Conservation (phyloP, 2,888 invertebrate species). For the Cheilosia vulpina region DNA sequence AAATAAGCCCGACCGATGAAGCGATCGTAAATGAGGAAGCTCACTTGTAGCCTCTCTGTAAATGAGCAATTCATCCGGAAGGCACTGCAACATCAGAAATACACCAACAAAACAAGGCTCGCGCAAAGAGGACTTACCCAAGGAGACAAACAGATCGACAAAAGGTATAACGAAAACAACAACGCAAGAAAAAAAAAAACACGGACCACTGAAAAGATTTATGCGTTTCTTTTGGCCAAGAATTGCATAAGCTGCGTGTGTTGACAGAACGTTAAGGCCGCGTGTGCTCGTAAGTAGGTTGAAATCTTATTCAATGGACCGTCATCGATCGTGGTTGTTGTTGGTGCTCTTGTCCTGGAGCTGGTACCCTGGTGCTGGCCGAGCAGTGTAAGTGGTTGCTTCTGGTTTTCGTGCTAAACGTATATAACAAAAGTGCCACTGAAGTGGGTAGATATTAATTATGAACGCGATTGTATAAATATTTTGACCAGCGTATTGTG, state of each 20-base stretch:
- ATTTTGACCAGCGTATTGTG: constrained; percentile 59
- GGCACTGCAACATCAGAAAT: constrained; percentile 2
- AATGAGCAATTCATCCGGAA: constrained; percentile 67
- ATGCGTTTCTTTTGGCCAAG: constrained; percentile 54
- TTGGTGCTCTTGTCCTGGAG: background rate
- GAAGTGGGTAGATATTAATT: constrained; percentile 74
- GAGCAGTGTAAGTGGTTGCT: constrained; percentile 37
- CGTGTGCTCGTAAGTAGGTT: constrained; percentile 64
- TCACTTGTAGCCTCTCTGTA: constrained; percentile 35
- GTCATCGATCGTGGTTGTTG: constrained; percentile 26
- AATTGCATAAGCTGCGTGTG: constrained; percentile 72
- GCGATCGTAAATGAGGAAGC: constrained; percentile 56
- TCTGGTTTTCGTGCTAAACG: constrained; percentile 41
- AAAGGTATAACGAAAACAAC: constrained; percentile 1
- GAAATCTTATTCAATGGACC: constrained; percentile 71
- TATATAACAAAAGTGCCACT: constrained; percentile 46
- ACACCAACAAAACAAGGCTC: constrained; percentile 16
- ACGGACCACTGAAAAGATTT: constrained; percentile 45
- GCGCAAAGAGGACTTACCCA: constrained; percentile 61
- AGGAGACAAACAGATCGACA: constrained; percentile 37
- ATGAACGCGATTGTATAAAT: constrained; percentile 67
- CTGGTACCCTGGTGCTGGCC: background rate
- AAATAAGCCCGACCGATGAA: constrained; percentile 21
- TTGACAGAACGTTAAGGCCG: constrained; percentile 70
- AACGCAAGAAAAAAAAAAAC: background rate